Percentiles rank a stretch among this genome's conserved stretches.
Conservation (phyloP, 2,888 invertebrate species). For the Anagyrus pseudococci region DNA sequence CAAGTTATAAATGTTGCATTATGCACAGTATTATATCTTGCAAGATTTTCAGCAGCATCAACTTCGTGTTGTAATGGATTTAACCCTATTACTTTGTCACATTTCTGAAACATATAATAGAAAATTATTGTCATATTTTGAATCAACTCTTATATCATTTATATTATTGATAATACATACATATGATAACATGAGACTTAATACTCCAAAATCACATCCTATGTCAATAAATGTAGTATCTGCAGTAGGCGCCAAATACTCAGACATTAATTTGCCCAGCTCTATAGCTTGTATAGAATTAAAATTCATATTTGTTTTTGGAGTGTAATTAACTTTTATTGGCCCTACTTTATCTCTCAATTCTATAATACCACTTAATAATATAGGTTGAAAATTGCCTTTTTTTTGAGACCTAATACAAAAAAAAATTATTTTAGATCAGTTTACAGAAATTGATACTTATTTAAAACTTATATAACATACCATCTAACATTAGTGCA, state of each 20-base stretch:
- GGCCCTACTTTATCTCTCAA: slow-evolving; percentile 38
- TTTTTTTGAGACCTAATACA: slow-evolving; percentile 30
- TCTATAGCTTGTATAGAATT: slow-evolving; percentile 28
- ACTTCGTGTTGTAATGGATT: slow-evolving; percentile 24
- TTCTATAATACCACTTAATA: slow-evolving; percentile 14
- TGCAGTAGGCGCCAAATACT: slow-evolving; percentile 16
- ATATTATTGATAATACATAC: slow-evolving; percentile 14
- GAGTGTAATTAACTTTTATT: slow-evolving; percentile 28
- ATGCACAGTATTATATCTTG: slow-evolving; percentile 18
- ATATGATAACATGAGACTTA: slow-evolving; percentile 32
- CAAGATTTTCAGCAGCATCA: slow-evolving; percentile 28
- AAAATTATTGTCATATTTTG: background rate
- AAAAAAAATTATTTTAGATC: slow-evolving; percentile 2
- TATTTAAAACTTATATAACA: background rate
- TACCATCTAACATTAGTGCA: slow-evolving; percentile 31
- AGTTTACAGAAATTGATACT: background rate
- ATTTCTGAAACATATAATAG: slow-evolving; percentile 25
- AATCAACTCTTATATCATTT: background rate
- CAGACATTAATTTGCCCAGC: slow-evolving; percentile 25
- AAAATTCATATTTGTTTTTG: slow-evolving; percentile 25
- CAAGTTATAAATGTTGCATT: slow-evolving; percentile 31
- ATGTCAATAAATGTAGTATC: slow-evolving; percentile 34
- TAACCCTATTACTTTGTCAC: slow-evolving; percentile 34
- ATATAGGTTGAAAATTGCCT: slow-evolving; percentile 15
- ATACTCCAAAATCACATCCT: slow-evolving; percentile 30